phyloP scores from a whole-genome alignment of 2,797 vertebrate genomes.

The Scleropages formosus region DNA sequence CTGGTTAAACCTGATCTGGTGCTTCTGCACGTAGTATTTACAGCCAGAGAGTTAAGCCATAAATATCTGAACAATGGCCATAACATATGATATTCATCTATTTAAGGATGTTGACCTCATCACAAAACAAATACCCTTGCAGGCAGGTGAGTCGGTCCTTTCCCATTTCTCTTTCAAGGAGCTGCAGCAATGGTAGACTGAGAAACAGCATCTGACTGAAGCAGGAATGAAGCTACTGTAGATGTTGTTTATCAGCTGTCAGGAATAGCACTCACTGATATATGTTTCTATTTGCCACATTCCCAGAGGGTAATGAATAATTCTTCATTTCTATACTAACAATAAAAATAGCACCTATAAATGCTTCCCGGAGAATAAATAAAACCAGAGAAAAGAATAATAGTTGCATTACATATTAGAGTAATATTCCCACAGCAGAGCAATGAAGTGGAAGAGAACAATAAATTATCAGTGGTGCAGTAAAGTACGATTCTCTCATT shows the following conservation, averaged over 20 bases:
- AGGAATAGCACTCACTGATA: slow-evolving; percentile 15
- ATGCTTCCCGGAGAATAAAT: slow-evolving; percentile 8
- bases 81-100: slow-evolving; percentile 46
- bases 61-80: slow-evolving; percentile 41
- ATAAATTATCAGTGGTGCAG: background rate
- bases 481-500: background rate
- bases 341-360: slow-evolving; percentile 22
- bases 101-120: slow-evolving; percentile 52
- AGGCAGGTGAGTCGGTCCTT: background rate
- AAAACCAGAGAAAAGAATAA: slow-evolving; percentile 11
- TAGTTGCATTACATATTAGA: background rate
- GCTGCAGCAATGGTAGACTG: background rate
- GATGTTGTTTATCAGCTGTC: background rate
- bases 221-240: background rate
- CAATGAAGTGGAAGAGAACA: background rate
- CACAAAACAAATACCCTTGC: slow-evolving; percentile 26
- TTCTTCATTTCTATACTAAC: slow-evolving; percentile 27
- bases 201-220: background rate
- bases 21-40: background rate
- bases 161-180: background rate
- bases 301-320: slow-evolving; percentile 14
- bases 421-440: slow-evolving; percentile 8
- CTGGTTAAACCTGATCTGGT: slow-evolving; percentile 29
- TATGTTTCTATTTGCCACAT: slow-evolving; percentile 8
- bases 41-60: slow-evolving; percentile 41